Percentiles rank a stretch among this genome's conserved stretches.
Evolutionary conservation across 2,113 vertebrate species (phyloP).

Genomic region (Rhegmatorhina hoffmannsi): DNA sequence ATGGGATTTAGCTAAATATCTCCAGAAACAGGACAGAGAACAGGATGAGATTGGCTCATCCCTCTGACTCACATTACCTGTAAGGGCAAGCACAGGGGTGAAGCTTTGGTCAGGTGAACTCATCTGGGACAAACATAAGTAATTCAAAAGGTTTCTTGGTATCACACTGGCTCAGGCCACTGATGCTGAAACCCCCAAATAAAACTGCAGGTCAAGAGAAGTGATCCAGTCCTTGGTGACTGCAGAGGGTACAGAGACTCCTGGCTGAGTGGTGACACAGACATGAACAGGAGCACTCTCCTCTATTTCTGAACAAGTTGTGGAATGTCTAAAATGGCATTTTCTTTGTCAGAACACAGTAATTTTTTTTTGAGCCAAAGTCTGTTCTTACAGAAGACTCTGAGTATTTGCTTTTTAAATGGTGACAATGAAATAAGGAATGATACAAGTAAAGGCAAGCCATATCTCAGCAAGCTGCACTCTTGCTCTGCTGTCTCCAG

Average conservation of each 20-base stretch:
- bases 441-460: background rate
- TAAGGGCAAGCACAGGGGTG: background rate
- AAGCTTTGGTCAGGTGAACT: background rate
- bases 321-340: background rate
- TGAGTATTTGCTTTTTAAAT: background rate
- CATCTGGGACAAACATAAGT: background rate
- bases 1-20: background rate
- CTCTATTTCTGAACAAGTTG: background rate
- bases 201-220: background rate
- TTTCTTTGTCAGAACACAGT: background rate
- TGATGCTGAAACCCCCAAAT: background rate
- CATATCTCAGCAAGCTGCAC: background rate
- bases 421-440: background rate
- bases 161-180: background rate
- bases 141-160: background rate
- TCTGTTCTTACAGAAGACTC: background rate
- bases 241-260: background rate
- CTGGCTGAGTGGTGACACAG: background rate
- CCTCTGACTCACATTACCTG: background rate
- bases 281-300: background rate
- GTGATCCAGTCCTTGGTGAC: background rate
- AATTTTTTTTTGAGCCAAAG: background rate
- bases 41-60: accelerated
- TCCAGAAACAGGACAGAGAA: background rate
- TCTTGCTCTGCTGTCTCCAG: background rate